Base-by-base conservation (phyloP, 2,797 vertebrate species). In the Arnoldichthys spilopterus region DNA sequence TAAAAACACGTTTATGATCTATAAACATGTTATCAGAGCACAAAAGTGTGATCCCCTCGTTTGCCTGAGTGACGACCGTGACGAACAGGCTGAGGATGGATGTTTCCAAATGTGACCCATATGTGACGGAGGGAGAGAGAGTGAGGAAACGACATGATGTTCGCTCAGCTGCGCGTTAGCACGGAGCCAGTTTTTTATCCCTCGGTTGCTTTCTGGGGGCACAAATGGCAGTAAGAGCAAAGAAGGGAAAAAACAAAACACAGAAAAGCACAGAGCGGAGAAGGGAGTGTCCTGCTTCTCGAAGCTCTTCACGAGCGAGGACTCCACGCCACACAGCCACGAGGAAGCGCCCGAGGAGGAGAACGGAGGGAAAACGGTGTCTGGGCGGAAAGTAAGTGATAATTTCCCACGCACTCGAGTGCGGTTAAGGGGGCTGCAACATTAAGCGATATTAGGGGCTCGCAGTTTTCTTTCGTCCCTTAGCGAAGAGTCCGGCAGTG, bases 81-180 rank as follows among this genome's bases (percentile, higher is more conserved):
- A 85, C 85, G 64, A 83, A 83, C 85, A 85, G 84, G 75, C 78
- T 45, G 62, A 69, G 72, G 70, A 85, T 84, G 78, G 91, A 92
- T 90, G 79, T 90, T 91, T 91, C 86, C 91, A 90, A 85, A 43
- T 22, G 18, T 93, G 93, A 92, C 92, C 92, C 91, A 93, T 83
- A 91, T 93, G 86, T 85, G 85, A 84, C 73, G 84, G 86, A 82
- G 71, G 51, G 58, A 37, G 70, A 64, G 64, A 7, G 71, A 77
- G n/a, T n/a, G n/a, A n/a, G n/a, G n/a, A n/a, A n/a, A 78, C 43
- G 58, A 54, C 59, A 45, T 84, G 37, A 68, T 69, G 69, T 68
- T 71, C 71, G 77, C 74, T 78, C 86, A 77, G 82, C 83, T 72
- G 32, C 64, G 81, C 28, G 72, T 72, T 75, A 49, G 63, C 5